Evolutionary conservation across 1,140 invertebrate species (phyloP).

Genomic region (Nasonia giraulti): DNA sequence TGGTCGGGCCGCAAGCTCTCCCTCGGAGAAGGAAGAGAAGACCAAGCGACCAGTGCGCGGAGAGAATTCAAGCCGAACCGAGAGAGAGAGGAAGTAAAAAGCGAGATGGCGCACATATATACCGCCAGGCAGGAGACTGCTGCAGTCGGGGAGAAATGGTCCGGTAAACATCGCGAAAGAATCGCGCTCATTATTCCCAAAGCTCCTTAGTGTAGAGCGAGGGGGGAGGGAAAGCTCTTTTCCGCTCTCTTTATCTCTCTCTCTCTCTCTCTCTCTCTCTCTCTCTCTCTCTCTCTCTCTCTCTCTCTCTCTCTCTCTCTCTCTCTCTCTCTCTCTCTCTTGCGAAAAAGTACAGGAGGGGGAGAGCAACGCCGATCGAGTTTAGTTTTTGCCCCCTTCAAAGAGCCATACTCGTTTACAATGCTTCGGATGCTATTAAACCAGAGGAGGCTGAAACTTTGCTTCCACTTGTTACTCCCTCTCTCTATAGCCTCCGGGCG

Average conservation of each 20-base stretch:
- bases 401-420: background rate
- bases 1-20: background rate
- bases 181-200: conserved; percentile 34
- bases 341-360: background rate
- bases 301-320: background rate
- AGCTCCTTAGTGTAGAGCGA: conserved; percentile 2
- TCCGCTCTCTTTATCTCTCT: background rate
- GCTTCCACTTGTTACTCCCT: conserved; percentile 25
- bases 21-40: no score
- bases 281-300: no score
- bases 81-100: background rate
- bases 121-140: background rate
- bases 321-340: background rate
- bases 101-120: background rate
- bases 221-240: background rate
- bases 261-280: background rate
- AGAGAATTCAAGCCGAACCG: background rate
- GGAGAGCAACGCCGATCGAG: background rate
- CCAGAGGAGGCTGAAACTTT: background rate
- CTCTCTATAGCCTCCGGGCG: background rate
- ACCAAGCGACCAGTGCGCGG: background rate
- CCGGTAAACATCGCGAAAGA: conserved; percentile 14
- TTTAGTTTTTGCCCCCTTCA: background rate
- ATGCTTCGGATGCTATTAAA: conserved; percentile 15
- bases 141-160: background rate